Percentiles rank a stretch among this genome's conserved stretches.
phyloP scores from a whole-genome alignment of 2,888 invertebrate genomes.

The Thelaira solivaga region DNA sequence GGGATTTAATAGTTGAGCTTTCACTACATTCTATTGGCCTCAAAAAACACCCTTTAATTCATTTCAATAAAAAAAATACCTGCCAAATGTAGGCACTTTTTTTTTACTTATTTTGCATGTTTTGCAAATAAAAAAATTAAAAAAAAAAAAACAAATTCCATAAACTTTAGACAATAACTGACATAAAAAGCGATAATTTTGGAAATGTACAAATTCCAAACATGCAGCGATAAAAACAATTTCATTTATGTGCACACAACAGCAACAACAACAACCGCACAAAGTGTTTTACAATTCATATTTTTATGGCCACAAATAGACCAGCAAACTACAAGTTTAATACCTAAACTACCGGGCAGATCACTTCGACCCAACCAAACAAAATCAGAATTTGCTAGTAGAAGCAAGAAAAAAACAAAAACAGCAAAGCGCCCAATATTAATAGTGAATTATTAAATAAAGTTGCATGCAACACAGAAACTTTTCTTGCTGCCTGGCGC shows the following conservation, averaged over 20 bases:
- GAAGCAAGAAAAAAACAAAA: not conserved
- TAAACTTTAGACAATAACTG: slow-evolving; percentile 61
- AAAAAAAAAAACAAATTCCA: slow-evolving; percentile 56
- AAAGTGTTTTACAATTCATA: slow-evolving; percentile 61
- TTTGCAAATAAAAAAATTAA: not conserved
- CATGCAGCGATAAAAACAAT: slow-evolving; percentile 63
- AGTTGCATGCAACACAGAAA: slow-evolving; percentile 44
- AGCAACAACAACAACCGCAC: no score
- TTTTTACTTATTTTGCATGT: not conserved
- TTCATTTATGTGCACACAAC: slow-evolving; percentile 62
- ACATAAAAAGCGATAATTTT: slow-evolving; percentile 62
- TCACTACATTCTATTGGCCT: no score
- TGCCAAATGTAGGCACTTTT: no score
- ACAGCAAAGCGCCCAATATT: slow-evolving; percentile 39
- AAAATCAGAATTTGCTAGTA: not conserved
- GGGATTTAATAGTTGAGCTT: no score
- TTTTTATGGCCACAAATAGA: slow-evolving; percentile 59
- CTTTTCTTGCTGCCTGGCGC: slow-evolving; percentile 38
- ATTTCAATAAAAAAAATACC: no score
- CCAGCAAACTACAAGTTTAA: slow-evolving; percentile 41
- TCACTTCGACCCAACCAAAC: slow-evolving; percentile 8
- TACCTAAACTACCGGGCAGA: slow-evolving; percentile 14
- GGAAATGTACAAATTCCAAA: slow-evolving; percentile 64
- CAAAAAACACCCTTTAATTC: no score
- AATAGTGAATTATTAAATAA: slow-evolving; percentile 27